These are phyloP conservation scores for Choloepus didactylus DNA, from an alignment of 2,797 vertebrate genomes.

Conservation along the genomic window DNA sequence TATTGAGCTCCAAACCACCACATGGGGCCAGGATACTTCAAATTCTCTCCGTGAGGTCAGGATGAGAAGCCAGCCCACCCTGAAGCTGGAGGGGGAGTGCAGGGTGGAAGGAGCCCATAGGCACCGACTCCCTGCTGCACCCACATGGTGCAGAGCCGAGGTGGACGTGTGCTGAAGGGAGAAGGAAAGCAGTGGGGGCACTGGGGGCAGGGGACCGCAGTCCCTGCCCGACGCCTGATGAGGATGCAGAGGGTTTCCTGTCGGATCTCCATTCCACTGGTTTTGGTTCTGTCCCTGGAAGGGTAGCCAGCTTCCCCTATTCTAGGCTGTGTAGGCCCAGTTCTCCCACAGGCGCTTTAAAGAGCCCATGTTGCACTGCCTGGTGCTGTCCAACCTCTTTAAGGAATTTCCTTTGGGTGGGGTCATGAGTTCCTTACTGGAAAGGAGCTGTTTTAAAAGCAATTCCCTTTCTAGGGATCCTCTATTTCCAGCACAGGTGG, in stretches of 20 bases:
- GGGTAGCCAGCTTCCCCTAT: neutral
- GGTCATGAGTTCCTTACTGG: neutral
- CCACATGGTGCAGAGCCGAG: rapidly evolving
- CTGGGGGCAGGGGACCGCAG: neutral
- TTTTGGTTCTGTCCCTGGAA: neutral
- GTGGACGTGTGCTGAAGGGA: neutral
- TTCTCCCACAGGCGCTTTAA: neutral
- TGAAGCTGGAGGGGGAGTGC: neutral
- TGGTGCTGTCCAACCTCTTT: neutral
- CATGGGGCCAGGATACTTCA: neutral
- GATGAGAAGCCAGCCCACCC: neutral
- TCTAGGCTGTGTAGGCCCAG: neutral
- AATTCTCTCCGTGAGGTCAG: neutral
- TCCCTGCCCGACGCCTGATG: rapidly evolving
- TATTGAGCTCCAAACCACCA: no score
- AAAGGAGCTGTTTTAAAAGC: neutral
- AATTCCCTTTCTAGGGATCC: neutral
- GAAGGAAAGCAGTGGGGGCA: neutral
- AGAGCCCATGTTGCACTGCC: neutral
- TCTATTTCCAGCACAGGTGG: neutral
- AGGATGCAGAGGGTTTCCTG: neutral
- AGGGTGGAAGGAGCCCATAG: neutral
- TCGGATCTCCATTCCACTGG: neutral
- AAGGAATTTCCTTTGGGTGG: neutral
- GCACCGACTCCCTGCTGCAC: neutral